Evolutionary conservation across 37 sponge, comb jelly and placozoan genomes (phyloP).

Genomic region (Cladorhizidae sp.): DNA sequence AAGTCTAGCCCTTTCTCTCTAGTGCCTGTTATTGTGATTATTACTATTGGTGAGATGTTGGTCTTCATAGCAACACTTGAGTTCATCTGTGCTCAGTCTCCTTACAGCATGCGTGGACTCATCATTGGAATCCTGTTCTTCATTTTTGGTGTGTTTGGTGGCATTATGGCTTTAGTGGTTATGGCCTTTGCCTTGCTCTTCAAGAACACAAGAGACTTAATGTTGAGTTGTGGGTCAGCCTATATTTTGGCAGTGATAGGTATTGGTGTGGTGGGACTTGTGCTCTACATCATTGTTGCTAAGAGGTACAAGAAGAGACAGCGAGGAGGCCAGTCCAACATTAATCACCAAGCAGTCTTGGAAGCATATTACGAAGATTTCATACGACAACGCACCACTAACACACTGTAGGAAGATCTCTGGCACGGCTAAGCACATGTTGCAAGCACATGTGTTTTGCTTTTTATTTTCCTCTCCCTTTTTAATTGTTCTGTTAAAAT

Average conservation of each 20-base stretch:
- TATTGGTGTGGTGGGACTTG: slow-evolving; percentile 17
- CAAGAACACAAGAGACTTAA: background rate
- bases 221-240: slow-evolving; percentile 32
- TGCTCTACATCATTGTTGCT: slow-evolving; percentile 23
- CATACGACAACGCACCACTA: too few relatives aligned
- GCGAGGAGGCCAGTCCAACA: slow-evolving; percentile 30
- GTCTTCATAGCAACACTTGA: slow-evolving; percentile 16
- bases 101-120: slow-evolving; percentile 51
- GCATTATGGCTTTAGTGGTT: slow-evolving; percentile 5
- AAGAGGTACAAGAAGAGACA: slow-evolving; percentile 43
- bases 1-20: background rate
- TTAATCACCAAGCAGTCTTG: slow-evolving; percentile 39
- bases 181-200: slow-evolving; percentile 3
- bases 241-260: background rate
- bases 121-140: slow-evolving; percentile 50
- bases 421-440: too few relatives aligned
- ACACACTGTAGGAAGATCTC: too few relatives aligned
- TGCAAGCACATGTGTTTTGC: too few relatives aligned
- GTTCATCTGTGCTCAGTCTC: slow-evolving; percentile 65
- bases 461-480: too few relatives aligned
- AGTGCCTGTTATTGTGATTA: background rate
- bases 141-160: slow-evolving; percentile 18
- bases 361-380: slow-evolving; percentile 34
- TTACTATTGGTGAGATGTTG: slow-evolving; percentile 29
- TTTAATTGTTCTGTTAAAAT: too few relatives aligned